Evolutionary conservation across 2,888 invertebrate species (phyloP).

Genomic region (Xanthia togata): DNA sequence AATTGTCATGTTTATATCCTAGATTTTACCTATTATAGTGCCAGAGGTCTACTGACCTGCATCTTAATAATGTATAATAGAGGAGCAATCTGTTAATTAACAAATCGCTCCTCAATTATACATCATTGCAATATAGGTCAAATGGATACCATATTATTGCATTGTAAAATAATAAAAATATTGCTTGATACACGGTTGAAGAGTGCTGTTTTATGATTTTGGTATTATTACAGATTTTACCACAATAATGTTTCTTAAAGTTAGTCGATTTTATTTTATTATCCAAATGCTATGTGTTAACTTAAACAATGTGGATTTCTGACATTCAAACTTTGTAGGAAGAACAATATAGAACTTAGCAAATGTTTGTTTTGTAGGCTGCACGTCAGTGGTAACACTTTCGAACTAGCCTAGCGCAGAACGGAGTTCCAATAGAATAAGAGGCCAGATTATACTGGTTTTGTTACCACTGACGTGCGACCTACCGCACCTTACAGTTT

Average conservation of each 20-base stretch:
- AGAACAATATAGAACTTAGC: neutral
- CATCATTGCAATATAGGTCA: neutral
- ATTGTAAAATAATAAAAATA: neutral
- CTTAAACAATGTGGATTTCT: neutral
- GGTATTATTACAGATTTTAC: neutral
- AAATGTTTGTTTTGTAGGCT: neutral
- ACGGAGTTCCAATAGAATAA: too few relatives aligned
- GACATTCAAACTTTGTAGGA: too few relatives aligned
- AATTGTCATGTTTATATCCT: slow-evolving; percentile 3
- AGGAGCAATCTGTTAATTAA: neutral
- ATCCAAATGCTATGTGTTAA: neutral
- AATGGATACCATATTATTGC: neutral
- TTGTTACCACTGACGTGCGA: too few relatives aligned
- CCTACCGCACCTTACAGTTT: neutral
- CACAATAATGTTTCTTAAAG: neutral
- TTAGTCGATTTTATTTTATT: neutral
- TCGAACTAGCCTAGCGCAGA: too few relatives aligned
- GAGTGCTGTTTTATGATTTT: neutral
- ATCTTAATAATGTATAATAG: slow-evolving; percentile 14
- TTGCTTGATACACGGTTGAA: neutral
- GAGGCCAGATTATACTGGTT: too few relatives aligned
- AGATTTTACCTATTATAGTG: slow-evolving; percentile 2
- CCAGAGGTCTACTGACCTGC: slow-evolving; percentile 12
- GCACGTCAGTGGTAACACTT: too few relatives aligned
- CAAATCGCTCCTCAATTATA: neutral